A percentile compares a stretch with the other conserved stretches of the same genome.
These are phyloP conservation scores for Notolepis coatsorum DNA, from an alignment of 2,797 vertebrate species.

Conservation along the genomic window DNA sequence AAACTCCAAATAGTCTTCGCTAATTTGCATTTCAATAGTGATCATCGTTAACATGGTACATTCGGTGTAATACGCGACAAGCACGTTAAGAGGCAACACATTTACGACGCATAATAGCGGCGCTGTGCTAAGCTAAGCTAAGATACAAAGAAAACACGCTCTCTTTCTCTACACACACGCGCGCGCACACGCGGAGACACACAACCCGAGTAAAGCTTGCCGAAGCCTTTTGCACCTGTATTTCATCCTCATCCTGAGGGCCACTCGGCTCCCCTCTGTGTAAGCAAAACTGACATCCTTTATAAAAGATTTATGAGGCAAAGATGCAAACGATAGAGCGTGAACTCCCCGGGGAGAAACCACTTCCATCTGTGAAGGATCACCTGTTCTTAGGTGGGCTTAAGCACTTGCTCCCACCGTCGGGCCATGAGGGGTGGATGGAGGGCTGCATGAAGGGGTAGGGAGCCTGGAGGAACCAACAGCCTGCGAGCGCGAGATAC, in stretches of 20 bases:
- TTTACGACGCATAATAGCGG: slow-evolving; percentile 45
- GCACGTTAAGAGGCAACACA: slow-evolving; percentile 49
- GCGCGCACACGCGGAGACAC: slow-evolving; percentile 25
- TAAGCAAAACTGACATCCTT: slow-evolving; percentile 89
- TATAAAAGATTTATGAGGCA: slow-evolving; percentile 88
- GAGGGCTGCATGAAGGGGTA: slow-evolving; percentile 18
- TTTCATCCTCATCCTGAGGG: slow-evolving; percentile 76
- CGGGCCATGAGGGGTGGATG: slow-evolving; percentile 44
- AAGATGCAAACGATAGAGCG: slow-evolving; percentile 85
- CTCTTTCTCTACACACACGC: slow-evolving; percentile 31
- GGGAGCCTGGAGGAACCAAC: slow-evolving; percentile 17
- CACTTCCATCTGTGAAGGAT: slow-evolving; percentile 84
- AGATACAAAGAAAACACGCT: slow-evolving; percentile 48
- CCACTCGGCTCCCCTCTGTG: slow-evolving; percentile 78
- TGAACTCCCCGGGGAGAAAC: slow-evolving; percentile 77
- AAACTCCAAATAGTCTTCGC: slow-evolving; percentile 51
- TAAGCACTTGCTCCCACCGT: slow-evolving; percentile 70
- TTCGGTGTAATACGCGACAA: slow-evolving; percentile 66
- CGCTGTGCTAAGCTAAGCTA: slow-evolving; percentile 26
- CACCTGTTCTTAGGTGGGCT: slow-evolving; percentile 82
- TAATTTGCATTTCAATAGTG: slow-evolving; percentile 71
- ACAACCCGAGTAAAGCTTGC: slow-evolving; percentile 54
- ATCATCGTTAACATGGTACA: slow-evolving; percentile 64
- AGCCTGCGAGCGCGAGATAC: slow-evolving; percentile 32
- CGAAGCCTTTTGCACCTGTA: slow-evolving; percentile 78